These are phyloP conservation scores for Drosophila athabasca DNA, from an alignment of 1,140 invertebrate species.

Conservation along the genomic window DNA sequence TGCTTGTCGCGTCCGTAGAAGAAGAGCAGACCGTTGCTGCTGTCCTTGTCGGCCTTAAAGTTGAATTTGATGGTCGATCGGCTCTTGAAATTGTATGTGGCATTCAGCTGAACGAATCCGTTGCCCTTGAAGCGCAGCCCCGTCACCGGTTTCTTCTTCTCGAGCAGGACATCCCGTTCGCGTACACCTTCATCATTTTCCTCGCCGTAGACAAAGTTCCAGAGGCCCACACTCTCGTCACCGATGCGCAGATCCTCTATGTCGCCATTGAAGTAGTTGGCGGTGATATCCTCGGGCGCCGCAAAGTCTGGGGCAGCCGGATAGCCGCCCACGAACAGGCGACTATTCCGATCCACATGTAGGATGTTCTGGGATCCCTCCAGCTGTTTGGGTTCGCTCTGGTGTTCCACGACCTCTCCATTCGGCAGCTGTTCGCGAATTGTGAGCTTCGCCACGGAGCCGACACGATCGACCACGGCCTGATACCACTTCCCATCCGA, in stretches of 20 bases:
- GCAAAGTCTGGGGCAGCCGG: conserved; percentile 88
- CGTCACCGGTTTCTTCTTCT: conserved; percentile 83
- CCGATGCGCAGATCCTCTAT: conserved; percentile 96
- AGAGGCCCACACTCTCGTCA: conserved; percentile 94
- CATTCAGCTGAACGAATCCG: conserved; percentile 91
- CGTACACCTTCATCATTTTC: conserved; percentile 90
- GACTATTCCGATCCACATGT: conserved; percentile 94
- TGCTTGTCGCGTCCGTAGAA: conserved; percentile 89
- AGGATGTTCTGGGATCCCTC: conserved; percentile 91
- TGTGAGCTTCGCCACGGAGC: conserved; percentile 91
- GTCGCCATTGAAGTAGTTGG: conserved; percentile 92
- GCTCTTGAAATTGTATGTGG: conserved; percentile 85
- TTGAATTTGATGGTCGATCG: conserved; percentile 88
- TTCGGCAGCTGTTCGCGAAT: conserved; percentile 90
- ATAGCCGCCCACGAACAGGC: conserved; percentile 95
- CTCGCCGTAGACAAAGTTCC: conserved; percentile 95
- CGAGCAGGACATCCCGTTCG: conserved; percentile 84
- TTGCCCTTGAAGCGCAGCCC: conserved; percentile 94
- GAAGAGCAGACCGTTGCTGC: conserved; percentile 94
- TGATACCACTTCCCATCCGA: conserved; percentile 96
- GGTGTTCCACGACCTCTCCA: conserved; percentile 83
- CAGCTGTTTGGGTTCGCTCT: conserved; percentile 86
- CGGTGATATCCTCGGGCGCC: conserved; percentile 88
- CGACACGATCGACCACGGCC: conserved; percentile 93
- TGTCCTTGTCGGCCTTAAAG: conserved; percentile 91